Percentiles rank a stretch among this genome's conserved stretches.
Evolutionary conservation across 2,888 invertebrate species (phyloP).

Genomic region (Rhopalosiphum nymphaeae): DNA sequence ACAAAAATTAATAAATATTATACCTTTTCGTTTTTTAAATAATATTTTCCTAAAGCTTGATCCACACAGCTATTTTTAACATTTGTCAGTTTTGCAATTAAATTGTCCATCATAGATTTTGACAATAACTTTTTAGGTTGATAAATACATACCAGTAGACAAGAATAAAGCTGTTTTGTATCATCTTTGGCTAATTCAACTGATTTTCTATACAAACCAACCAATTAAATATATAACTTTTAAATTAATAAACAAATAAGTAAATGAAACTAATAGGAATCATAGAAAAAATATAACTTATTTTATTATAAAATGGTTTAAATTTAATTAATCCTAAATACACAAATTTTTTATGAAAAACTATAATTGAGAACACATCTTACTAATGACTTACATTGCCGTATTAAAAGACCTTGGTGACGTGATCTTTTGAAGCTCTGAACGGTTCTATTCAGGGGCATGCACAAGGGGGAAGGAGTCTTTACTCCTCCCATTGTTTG

Average conservation of each 20-base stretch:
- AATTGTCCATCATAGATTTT: not conserved
- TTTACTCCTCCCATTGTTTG: no score
- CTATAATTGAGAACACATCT: not conserved
- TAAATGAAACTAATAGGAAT: not conserved
- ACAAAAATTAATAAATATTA: not conserved
- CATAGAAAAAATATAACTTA: not conserved
- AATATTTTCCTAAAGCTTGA: constrained; percentile 38
- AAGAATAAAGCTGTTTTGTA: not conserved
- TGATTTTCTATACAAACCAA: constrained; percentile 32
- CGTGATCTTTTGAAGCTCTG: no score
- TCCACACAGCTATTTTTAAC: not conserved
- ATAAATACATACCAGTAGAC: not conserved
- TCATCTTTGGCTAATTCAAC: constrained; percentile 34
- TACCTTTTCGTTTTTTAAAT: constrained; percentile 32
- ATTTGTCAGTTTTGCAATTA: constrained; percentile 13
- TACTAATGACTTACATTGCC: no score
- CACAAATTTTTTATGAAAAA: not conserved
- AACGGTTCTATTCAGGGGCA: no score
- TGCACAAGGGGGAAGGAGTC: no score
- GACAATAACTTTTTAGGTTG: not conserved
- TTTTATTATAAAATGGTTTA: not conserved
- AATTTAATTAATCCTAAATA: not conserved
- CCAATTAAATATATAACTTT: not conserved
- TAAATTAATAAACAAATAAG: not conserved
- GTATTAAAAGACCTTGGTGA: no score